Evolutionary conservation across 2,113 vertebrate genomes (phyloP), one percentile per base, ranked within the genome.

Genomic region (Hemichromis elongatus): DNA sequence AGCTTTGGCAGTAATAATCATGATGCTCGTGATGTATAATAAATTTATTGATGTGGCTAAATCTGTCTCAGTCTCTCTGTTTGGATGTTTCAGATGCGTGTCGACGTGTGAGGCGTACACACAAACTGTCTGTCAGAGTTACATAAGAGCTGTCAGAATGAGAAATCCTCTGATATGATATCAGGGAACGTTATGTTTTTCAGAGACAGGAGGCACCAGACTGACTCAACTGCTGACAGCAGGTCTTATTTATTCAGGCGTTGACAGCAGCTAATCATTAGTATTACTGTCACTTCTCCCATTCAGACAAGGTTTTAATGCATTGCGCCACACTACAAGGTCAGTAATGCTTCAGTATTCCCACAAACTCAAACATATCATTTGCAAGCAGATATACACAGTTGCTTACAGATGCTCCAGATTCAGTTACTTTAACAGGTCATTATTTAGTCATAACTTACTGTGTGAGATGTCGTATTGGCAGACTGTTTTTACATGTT

Each of bases 101-200:
- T 77, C 70, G 5, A 16, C 19, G 16, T 70, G 19, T 66, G 66
- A 26, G 40, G n/a, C 42, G 42, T 7, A 19, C 24, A 6, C 16
- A 1, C 82, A 70, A 21, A 18, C 21, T 61, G 50, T 21, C 7
- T 0, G 50, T 79, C 66, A 80, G 5, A 24, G 88, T 94, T 92
- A 81, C 53, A 52, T 86, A 92, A 92, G 59, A 70, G 33, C 19
- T 80, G 82, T 86, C 88, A 21, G 9, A 53, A 86, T 85, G 89
- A 85, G 79, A 57, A 90, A 89, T 83, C 80, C 66, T 84, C 28
- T 0, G 84, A 88, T 87, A 87, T 4, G 75, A 86, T 92, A 94
- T 93, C 92, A 52, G 28, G 73, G 81, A 83, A 91, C 77, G 1
- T 83, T 66, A 30, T 82, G 87, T 89, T 61, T 86, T 52, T 70